These are phyloP conservation scores for Chrysolina oricalcia DNA, from an alignment of 2,888 invertebrate species.

Conservation along the genomic window DNA sequence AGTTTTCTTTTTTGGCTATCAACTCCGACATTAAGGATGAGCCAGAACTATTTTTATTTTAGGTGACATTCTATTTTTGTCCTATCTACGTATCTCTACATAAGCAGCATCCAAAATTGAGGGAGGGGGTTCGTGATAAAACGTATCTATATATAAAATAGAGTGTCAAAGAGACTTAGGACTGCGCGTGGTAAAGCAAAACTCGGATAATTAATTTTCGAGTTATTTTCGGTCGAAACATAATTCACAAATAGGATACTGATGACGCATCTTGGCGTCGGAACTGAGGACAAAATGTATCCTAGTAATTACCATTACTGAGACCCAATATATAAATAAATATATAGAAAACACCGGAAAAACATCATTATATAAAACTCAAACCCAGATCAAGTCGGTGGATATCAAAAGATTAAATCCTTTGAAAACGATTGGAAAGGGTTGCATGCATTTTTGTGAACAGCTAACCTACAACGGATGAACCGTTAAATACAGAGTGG, in stretches of 20 bases:
- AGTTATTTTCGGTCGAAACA: conserved; percentile 65
- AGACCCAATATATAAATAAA: not conserved
- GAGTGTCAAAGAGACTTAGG: conserved; percentile 65
- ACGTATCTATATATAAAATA: conserved; percentile 65
- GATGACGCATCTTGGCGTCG: conserved; percentile 60
- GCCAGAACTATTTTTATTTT: conserved; percentile 42
- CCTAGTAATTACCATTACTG: not conserved
- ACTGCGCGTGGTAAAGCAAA: conserved; percentile 61
- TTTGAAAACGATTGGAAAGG: too few relatives aligned
- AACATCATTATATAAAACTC: too few relatives aligned
- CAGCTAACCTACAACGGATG: too few relatives aligned
- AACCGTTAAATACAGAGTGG: too few relatives aligned
- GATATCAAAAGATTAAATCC: too few relatives aligned
- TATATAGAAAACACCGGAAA: too few relatives aligned
- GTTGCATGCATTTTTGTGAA: too few relatives aligned
- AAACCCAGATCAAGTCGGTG: too few relatives aligned
- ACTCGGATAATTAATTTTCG: conserved; percentile 64
- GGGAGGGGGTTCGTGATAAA: conserved; percentile 56
- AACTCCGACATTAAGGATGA: conserved; percentile 37
- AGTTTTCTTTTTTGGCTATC: conserved; percentile 29
- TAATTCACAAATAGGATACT: conserved; percentile 60
- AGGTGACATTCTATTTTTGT: conserved; percentile 45
- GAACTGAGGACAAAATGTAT: conserved; percentile 17
- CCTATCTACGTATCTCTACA: conserved; percentile 39
- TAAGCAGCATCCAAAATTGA: conserved; percentile 50